Evolutionary conservation across 1,140 invertebrate genomes (phyloP), one percentile per base, ranked within the genome.

Genomic region (Rhopalosiphum maidis): DNA sequence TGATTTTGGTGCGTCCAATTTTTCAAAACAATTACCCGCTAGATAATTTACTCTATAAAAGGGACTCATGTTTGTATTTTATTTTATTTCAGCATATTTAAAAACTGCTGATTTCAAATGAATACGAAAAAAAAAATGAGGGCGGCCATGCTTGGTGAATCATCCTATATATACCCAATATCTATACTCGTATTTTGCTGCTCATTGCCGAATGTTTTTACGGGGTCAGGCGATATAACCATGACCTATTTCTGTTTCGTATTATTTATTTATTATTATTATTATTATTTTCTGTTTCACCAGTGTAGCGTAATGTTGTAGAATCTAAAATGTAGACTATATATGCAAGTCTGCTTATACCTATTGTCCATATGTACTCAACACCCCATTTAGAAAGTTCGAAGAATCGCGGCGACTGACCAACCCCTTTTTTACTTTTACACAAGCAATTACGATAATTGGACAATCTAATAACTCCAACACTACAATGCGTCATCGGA

Each of bases 371-470:
- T 15, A 22, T 87, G 15, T 87, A 46, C 43, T 48, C 85, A 87
- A 87, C 85, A 87, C 41, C 25, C 43, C 4, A 7, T 87, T 48
- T 46, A n/a, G 15, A 46, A 30, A 18, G 43, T 87, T 48, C 30
- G 43, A 30, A 46, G 85, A 86, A 86, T n/a, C 60, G 60, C 15
- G 11, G 60, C 30, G 15, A n/a, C 43, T 30, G 85, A 25, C 83
- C 83, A 41, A 85, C 37, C 41, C 41, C 23, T 43, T 85, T 41
- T 85, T 85, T 87, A 46, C 85, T 87, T 87, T 87, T 87, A 87
- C 30, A n/a, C 43, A 21, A 87, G 25, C 85, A 87, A 87, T 87
- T 87, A 48, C 85, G 85, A 43, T 87, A 87, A 87, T 87, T 87
- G 85, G 85, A 87, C 43, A 46, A 46, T 87, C 41, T 43, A 85